These are phyloP conservation scores for Tragelaphus imberbis DNA, from an alignment of 2,113 vertebrate species.

Conservation along the genomic window DNA sequence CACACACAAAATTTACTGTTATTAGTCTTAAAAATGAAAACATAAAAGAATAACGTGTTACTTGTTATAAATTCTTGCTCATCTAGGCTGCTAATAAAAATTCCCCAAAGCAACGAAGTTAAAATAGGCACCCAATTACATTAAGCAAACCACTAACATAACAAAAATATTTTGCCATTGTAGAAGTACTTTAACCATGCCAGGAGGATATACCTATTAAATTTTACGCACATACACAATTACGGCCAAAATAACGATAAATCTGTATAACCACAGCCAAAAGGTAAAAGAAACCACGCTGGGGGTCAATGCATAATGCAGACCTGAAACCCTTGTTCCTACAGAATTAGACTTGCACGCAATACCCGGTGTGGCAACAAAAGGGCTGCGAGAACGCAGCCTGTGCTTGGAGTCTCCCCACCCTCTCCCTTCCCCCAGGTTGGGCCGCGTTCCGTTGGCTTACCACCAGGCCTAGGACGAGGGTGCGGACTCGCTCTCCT, in stretches of 20 bases:
- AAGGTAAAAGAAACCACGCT: neutral
- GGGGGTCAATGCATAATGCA: neutral
- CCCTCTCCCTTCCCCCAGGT: neutral
- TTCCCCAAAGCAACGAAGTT: neutral
- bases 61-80: slow-evolving; percentile 11
- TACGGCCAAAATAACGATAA: neutral
- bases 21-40: slow-evolving; percentile 8
- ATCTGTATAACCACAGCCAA: neutral
- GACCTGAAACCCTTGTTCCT: neutral
- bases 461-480: slow-evolving; percentile 98
- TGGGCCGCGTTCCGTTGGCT: slow-evolving; percentile 70
- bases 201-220: neutral
- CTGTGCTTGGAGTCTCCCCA: neutral
- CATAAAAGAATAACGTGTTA: neutral
- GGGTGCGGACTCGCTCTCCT: slow-evolving; percentile 95
- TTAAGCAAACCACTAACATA: neutral
- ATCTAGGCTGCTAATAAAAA: neutral
- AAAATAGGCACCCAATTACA: slow-evolving; percentile 22
- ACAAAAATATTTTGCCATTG: neutral
- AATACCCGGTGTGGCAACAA: neutral
- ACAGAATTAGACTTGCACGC: neutral
- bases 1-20: neutral
- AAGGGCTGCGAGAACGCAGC: neutral
- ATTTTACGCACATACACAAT: neutral
- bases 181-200: neutral